Evolutionary conservation across 2,888 invertebrate genomes (phyloP).

Genomic region (Cyaniris semiargus): DNA sequence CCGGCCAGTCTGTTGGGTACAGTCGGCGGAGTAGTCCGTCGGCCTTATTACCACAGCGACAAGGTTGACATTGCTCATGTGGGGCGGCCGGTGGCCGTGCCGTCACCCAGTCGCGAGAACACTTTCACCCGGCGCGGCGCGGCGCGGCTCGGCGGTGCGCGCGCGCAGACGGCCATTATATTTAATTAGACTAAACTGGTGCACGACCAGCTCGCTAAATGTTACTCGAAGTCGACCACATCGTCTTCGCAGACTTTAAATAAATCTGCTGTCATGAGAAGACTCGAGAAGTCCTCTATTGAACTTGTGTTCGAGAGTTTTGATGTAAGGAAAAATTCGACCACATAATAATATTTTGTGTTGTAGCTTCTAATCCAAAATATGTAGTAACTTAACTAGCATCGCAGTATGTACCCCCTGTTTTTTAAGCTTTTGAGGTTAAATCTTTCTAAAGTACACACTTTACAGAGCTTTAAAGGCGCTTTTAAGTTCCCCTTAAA

Average conservation of each 20-base stretch:
- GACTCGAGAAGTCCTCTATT: too few relatives aligned
- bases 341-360: too few relatives aligned
- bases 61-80: background rate
- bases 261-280: background rate
- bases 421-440: background rate
- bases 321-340: too few relatives aligned
- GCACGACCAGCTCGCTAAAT: background rate
- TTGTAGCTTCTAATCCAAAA: too few relatives aligned
- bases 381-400: too few relatives aligned
- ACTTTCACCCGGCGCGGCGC: constrained; percentile 3
- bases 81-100: background rate
- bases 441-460: background rate
- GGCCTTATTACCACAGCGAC: background rate
- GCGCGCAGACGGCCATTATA: background rate
- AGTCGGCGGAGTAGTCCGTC: background rate
- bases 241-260: background rate
- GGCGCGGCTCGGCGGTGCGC: too few relatives aligned
- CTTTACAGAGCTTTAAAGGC: background rate
- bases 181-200: constrained; percentile 12
- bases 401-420: too few relatives aligned
- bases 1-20: background rate
- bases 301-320: too few relatives aligned
- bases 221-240: background rate
- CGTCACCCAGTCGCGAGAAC: background rate
- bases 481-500: background rate